phyloP scores from a whole-genome alignment of 1,140 invertebrate species.

The Neotoxoptera formosana region DNA sequence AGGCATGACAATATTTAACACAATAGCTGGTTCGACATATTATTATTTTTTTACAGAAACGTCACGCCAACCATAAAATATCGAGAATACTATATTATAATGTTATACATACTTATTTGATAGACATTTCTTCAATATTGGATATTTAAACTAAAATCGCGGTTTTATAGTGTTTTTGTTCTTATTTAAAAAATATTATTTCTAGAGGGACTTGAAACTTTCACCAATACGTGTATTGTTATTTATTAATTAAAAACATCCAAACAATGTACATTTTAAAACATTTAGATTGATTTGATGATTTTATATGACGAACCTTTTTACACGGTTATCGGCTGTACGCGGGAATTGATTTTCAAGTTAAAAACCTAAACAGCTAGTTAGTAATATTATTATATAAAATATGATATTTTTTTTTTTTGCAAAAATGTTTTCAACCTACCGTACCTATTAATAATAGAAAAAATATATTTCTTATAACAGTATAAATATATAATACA shows the following conservation, averaged over 20 bases:
- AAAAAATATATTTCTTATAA: too few species aligned
- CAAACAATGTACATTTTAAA: too few species aligned
- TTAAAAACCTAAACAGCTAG: background rate
- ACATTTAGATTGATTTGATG: too few species aligned
- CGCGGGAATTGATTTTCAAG: background rate
- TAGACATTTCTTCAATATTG: background rate
- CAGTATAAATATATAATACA: too few species aligned
- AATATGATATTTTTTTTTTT: background rate
- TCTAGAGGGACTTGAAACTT: too few species aligned
- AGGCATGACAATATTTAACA: background rate
- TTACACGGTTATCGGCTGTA: rapidly evolving
- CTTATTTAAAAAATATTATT: too few species aligned
- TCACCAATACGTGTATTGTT: too few species aligned
- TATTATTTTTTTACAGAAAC: background rate
- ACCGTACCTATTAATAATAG: background rate
- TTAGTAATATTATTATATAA: background rate
- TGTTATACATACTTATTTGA: background rate
- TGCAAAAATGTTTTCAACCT: background rate
- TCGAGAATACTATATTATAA: background rate
- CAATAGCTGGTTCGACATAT: too few species aligned
- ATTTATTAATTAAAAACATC: too few species aligned
- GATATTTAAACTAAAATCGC: background rate
- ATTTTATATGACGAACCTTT: background rate
- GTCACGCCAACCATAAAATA: background rate
- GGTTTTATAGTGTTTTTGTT: background rate